These are phyloP conservation scores for Gadopsis marmoratus DNA, from an alignment of 2,797 vertebrate species.

Conservation along the genomic window DNA sequence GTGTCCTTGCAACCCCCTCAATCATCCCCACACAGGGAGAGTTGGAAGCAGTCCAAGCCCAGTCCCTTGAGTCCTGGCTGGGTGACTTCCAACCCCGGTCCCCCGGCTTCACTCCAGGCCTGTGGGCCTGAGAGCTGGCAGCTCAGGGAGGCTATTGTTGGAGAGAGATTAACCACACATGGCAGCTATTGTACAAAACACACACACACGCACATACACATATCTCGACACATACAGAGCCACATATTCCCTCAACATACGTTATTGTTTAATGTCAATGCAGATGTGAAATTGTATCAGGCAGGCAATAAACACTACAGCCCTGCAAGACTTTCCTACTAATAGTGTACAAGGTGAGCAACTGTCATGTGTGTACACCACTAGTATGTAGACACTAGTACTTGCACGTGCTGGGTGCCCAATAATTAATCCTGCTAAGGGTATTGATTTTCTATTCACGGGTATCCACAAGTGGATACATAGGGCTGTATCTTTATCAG, in stretches of 20 bases:
- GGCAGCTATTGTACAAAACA: slow-evolving; percentile 69
- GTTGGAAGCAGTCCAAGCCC: slow-evolving; percentile 74
- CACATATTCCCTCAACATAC: slow-evolving; percentile 54
- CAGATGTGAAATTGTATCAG: slow-evolving; percentile 49
- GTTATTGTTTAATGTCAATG: slow-evolving; percentile 61
- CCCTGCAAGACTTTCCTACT: slow-evolving; percentile 15
- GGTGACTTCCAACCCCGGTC: slow-evolving; percentile 77
- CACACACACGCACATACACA: slow-evolving; percentile 33
- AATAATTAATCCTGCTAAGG: slow-evolving; percentile 68
- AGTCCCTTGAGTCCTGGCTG: slow-evolving; percentile 75
- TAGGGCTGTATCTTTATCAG: slow-evolving; percentile 75
- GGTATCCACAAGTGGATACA: slow-evolving; percentile 66
- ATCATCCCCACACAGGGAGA: slow-evolving; percentile 75
- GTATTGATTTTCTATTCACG: slow-evolving; percentile 73
- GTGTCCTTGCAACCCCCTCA: slow-evolving; percentile 77
- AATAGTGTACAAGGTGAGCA: slow-evolving; percentile 48
- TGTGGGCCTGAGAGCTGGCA: slow-evolving; percentile 75
- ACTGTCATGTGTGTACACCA: slow-evolving; percentile 45
- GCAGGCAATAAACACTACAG: slow-evolving; percentile 22
- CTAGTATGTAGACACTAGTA: slow-evolving; percentile 19
- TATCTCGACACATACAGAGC: slow-evolving; percentile 30
- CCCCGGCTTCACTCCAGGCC: slow-evolving; percentile 77
- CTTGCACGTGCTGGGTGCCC: slow-evolving; percentile 30
- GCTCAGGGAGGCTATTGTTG: slow-evolving; percentile 75
- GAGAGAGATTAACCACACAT: slow-evolving; percentile 79